phyloP scores from a whole-genome alignment of 2,113 vertebrate species.

The Natator depressus region DNA sequence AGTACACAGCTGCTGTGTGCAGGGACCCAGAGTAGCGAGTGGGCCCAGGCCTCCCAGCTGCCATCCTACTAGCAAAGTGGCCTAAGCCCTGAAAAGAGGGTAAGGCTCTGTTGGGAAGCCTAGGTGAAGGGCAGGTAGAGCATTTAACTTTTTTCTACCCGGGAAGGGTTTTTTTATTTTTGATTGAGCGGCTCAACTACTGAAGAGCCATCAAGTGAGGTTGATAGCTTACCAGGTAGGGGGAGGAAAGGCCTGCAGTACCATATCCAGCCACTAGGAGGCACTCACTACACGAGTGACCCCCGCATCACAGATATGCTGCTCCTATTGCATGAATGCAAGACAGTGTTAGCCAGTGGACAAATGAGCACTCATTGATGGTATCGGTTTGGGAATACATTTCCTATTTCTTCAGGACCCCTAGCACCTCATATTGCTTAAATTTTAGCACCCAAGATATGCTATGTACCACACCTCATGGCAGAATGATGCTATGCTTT shows the following conservation, averaged over 20 bases:
- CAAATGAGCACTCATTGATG: not conserved
- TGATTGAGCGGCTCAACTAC: not conserved
- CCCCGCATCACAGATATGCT: rapidly evolving
- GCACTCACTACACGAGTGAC: not conserved
- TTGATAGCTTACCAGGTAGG: not conserved
- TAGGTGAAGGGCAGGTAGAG: not conserved
- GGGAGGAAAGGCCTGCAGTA: not conserved
- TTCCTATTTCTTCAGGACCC: not conserved
- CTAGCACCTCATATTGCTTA: not conserved
- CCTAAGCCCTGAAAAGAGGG: not conserved
- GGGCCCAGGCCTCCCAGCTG: no score
- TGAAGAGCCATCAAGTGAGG: not conserved
- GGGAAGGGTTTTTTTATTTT: not conserved
- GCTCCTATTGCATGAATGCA: not conserved
- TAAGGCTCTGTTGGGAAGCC: not conserved
- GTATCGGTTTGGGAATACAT: rapidly evolving
- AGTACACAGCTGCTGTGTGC: not conserved
- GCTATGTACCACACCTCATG: not conserved
- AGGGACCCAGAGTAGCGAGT: not conserved
- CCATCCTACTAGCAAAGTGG: not conserved
- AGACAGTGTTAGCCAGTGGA: not conserved
- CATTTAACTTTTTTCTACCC: not conserved
- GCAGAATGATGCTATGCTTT: not conserved
- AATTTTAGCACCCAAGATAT: not conserved
- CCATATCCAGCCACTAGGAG: not conserved